Conservation (phyloP, 2,113 vertebrate species). For the Scomber scombrus region DNA sequence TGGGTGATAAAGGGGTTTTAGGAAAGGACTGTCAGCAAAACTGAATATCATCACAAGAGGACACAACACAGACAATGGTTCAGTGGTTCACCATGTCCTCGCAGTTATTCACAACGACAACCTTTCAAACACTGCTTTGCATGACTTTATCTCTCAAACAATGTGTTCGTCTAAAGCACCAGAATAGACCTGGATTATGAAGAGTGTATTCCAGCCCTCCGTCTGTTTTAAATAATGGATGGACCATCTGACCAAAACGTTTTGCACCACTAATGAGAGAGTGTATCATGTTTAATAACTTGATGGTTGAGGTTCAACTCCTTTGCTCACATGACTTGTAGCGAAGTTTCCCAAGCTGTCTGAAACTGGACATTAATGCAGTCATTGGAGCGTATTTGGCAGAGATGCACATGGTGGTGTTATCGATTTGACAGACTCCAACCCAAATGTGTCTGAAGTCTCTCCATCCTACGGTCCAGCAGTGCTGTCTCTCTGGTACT, state of each 20-base stretch:
- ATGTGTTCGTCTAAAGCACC: conserved; percentile 48
- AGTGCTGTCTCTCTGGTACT: conserved; percentile 41
- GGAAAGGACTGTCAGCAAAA: conserved; percentile 78
- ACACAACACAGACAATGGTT: conserved; percentile 65
- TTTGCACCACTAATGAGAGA: neutral
- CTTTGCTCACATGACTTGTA: conserved; percentile 17
- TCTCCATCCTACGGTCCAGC: conserved; percentile 46
- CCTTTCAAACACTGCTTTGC: conserved; percentile 60
- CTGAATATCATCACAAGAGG: conserved; percentile 72
- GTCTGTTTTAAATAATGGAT: neutral
- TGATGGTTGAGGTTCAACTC: conserved; percentile 12
- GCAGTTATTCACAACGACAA: conserved; percentile 70
- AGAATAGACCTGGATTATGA: conserved; percentile 20
- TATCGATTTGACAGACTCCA: conserved; percentile 70
- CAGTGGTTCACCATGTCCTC: conserved; percentile 62
- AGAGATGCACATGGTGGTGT: conserved; percentile 67
- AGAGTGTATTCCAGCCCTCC: neutral
- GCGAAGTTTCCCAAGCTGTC: conserved; percentile 30
- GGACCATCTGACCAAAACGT: neutral
- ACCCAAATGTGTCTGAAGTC: conserved; percentile 62
- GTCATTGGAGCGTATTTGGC: conserved; percentile 50
- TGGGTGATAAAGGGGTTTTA: conserved; percentile 73
- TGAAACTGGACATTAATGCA: conserved; percentile 13
- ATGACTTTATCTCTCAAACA: conserved; percentile 57
- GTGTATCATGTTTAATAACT: neutral